Base-by-base conservation (phyloP, 2,113 vertebrate genomes). In the Peucedramus taeniatus region DNA sequence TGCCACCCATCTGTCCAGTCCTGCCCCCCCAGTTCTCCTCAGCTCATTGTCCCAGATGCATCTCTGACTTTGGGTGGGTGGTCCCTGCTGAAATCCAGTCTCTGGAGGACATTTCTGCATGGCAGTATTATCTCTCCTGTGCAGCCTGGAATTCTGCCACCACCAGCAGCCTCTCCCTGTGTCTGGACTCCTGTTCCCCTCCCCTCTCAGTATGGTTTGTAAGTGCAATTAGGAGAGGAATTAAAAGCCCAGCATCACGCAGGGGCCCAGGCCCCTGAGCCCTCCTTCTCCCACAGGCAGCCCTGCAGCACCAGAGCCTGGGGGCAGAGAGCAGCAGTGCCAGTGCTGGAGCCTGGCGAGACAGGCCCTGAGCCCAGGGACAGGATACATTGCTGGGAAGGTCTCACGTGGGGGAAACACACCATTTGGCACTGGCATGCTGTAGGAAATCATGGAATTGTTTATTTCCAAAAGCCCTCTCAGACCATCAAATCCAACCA, bases 341-440 rank as follows among this genome's bases (percentile, higher is more conserved):
- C 44, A 14, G 13, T 0, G 1, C 8, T 19, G 42, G 51, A 19
- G 68, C 31, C 61, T 7, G 39, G 42, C 0, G 0, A 6, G 4
- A 35, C 35, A 24, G 11, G 17, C 9, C 10, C 60, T 1, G 3
- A 12, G 27, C 7, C 66, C 66, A 12, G 14, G 51, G 30, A 26
- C 18, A 3, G 3, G 24, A 5, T 5, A 2, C 8, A 0, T 4
- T 4, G 47, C 44, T 7, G 54, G 39, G 24, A 28, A 18, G 31
- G 5, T 0, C 1, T 2, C 10, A 1, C 0, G 0, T 1, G 12
- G 10, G 33, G 24, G 6, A 27, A 65, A 22, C 17, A 21, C 51
- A 9, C 6, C 2, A 0, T 9, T 18, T 6, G 6, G 22, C 71
- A 30, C 37, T 1, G 4, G 37, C 16, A 3, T 3, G 15, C 50